Evolutionary conservation across 2,113 vertebrate genomes (phyloP).

Genomic region (human): GRCh38 chr1:48502501-48503000

Average conservation of each 20-base stretch:
- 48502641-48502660: not conserved
- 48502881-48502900: not conserved
- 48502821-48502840: not conserved
- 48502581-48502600: not conserved
- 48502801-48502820: not conserved
- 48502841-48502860: not conserved
- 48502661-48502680: not conserved
- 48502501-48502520: not conserved
- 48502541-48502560: not conserved
- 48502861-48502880: not conserved
- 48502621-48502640: not conserved
- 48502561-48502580: not conserved
- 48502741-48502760: not conserved
- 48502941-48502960: not conserved
- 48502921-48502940: not conserved
- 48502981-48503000: not conserved
- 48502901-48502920: not conserved
- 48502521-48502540: not conserved
- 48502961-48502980: not conserved
- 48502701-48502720: not conserved
- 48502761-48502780: not conserved
- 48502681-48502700: not conserved
- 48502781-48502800: not conserved
- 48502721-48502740: not conserved
- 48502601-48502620: not conserved